Base-by-base conservation (phyloP, 2,888 invertebrate genomes). In the Stenolophus ochropezus region DNA sequence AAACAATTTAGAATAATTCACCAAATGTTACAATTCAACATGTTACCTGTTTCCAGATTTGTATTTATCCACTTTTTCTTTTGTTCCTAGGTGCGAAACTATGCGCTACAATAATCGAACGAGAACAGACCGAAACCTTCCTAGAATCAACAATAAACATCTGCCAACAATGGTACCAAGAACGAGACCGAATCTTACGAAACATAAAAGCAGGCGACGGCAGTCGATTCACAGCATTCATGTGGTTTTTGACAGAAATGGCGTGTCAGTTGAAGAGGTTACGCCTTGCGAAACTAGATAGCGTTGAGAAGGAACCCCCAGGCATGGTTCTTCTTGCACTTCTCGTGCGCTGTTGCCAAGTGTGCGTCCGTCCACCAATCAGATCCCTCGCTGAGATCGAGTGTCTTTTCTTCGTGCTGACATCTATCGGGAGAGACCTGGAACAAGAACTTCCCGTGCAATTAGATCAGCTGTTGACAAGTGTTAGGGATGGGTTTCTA, bases 121-220 rank as follows among this genome's bases (percentile, higher is more conserved):
- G 94, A 88, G 97, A 97, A 90, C 93, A 93, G 86, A 94, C 94
- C 84, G 96, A 96, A 90, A 97, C 96, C 53, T 97, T 97, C 89
- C 91, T 97, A 86, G 97, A 97, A 90, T 95, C 96, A 47, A 91
- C 97, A 84, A 91, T 97, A 84, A 97, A 97, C 89, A 96, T 95
- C 51, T 96, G 96, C 89, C 95, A 96, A 88, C 96, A 96, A 89
- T 95, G 94, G 94, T 97, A 96, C 90, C 96, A 96, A 88, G 96
- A 97, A 89, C 90, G 95, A 47, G 94, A 94, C 85, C 93, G 94
- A 91, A 88, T 93, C 82, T 88, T 93, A 75, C 90, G 92, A 81
- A 88, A 91, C 0, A 85, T 90, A 83, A 91, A 89, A 86, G 90
- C 90, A 87, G 94, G 93, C 78, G 94, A 94, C 11, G 92, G 94